These are phyloP conservation scores for Epinotia demarniana DNA, from an alignment of 2,888 invertebrate species.

Conservation along the genomic window DNA sequence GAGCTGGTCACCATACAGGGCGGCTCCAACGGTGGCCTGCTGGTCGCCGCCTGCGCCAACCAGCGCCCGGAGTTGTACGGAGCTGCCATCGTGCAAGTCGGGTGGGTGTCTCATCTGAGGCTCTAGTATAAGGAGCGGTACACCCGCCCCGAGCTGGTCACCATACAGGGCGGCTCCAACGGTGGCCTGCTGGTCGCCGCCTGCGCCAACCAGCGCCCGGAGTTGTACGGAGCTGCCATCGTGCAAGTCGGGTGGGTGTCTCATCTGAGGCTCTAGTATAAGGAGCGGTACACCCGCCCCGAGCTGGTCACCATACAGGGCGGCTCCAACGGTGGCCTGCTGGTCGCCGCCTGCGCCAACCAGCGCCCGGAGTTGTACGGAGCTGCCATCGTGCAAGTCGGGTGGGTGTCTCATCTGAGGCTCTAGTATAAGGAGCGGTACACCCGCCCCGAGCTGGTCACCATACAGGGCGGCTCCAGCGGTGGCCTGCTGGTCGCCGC, in stretches of 20 bases:
- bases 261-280: too few relatives aligned
- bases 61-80: conserved; percentile 98
- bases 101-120: too few relatives aligned
- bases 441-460: conserved; percentile 89
- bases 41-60: conserved; percentile 97
- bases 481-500: conserved; percentile 98
- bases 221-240: conserved; percentile 96
- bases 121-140: conserved; percentile 91
- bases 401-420: too few relatives aligned
- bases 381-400: conserved; percentile 96
- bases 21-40: conserved; percentile 97
- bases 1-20: conserved; percentile 94
- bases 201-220: conserved; percentile 97
- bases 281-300: conserved; percentile 90
- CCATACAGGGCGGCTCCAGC: conserved; percentile 98
- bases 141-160: conserved; percentile 89
- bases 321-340: conserved; percentile 97
- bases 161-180: conserved; percentile 98
- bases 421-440: conserved; percentile 91
- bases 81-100: conserved; percentile 96
- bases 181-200: conserved; percentile 98
- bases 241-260: conserved; percentile 98
- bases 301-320: conserved; percentile 94
- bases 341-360: conserved; percentile 97
- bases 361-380: conserved; percentile 98